Evolutionary conservation across 2,797 vertebrate species (phyloP).

Genomic region (Graptemys geographica): DNA sequence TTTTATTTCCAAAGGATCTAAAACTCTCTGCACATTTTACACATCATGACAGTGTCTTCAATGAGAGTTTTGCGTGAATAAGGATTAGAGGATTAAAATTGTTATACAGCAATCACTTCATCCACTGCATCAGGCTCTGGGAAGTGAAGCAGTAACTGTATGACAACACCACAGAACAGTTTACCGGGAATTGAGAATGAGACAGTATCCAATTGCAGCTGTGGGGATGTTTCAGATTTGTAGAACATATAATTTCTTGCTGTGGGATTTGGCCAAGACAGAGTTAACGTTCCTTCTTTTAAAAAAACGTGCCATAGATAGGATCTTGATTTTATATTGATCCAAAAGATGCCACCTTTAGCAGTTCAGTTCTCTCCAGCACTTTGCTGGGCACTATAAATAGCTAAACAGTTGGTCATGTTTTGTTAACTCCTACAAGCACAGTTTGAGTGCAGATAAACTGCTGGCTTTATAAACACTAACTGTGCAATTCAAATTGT

Average conservation of each 20-base stretch:
- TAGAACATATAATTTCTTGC: neutral
- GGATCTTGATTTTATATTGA: neutral
- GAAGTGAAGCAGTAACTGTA: neutral
- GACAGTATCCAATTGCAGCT: neutral
- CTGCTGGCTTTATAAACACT: neutral
- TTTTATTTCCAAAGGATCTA: neutral
- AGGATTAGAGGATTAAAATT: neutral
- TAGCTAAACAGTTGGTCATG: neutral
- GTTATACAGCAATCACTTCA: neutral
- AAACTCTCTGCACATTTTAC: neutral
- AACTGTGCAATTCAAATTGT: neutral
- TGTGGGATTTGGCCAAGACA: neutral
- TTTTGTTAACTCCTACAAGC: neutral
- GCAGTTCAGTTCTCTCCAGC: neutral
- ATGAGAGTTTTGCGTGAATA: neutral
- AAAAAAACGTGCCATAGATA: neutral
- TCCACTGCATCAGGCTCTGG: neutral
- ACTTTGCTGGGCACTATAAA: neutral
- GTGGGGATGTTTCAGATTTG: neutral
- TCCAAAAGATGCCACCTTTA: neutral
- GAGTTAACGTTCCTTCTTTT: neutral
- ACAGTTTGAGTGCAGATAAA: neutral
- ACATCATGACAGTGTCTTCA: neutral
- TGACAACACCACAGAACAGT: neutral
- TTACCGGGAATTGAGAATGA: neutral